Percentiles rank a stretch among this genome's conserved stretches.
phyloP scores from a whole-genome alignment of 2,797 vertebrate genomes.

The Amniataba percoides region DNA sequence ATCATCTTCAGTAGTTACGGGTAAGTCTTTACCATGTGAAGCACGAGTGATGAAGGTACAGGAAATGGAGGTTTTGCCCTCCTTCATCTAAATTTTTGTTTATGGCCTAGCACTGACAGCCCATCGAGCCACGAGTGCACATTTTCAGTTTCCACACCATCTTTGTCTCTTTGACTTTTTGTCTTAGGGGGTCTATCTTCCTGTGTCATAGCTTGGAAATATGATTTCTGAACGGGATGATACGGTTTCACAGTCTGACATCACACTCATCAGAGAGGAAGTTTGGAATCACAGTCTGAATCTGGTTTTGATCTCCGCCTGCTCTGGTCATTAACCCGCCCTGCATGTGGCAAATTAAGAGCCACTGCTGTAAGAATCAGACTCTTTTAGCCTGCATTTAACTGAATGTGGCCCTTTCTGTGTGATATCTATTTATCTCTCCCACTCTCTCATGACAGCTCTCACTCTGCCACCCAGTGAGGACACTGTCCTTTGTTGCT shows the following conservation, averaged over 20 bases:
- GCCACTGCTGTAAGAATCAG: constrained; percentile 23
- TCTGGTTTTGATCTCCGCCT: not conserved
- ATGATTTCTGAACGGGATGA: not conserved
- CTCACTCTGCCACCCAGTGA: constrained; percentile 15
- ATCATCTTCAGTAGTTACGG: too few species aligned
- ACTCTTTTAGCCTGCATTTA: constrained; percentile 41
- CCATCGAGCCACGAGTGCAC: not conserved
- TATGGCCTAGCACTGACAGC: not conserved
- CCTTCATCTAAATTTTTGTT: not conserved
- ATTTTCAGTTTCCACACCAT: not conserved
- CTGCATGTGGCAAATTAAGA: constrained; percentile 39
- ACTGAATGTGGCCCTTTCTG: constrained; percentile 41
- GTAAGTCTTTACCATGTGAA: too few species aligned
- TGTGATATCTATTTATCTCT: constrained; percentile 41
- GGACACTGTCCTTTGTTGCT: constrained; percentile 17
- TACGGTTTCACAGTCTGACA: constrained; percentile 1
- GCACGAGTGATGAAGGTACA: too few species aligned
- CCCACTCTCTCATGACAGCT: constrained; percentile 34
- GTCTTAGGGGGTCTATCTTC: not conserved
- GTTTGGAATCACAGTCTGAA: constrained; percentile 26
- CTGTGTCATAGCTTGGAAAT: not conserved
- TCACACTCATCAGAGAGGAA: constrained; percentile 9
- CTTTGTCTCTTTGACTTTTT: not conserved
- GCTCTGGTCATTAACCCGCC: constrained; percentile 44
- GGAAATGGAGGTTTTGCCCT: too few species aligned